Evolutionary conservation across 2,113 vertebrate genomes (phyloP).

Genomic region (Laticauda laticaudata): DNA sequence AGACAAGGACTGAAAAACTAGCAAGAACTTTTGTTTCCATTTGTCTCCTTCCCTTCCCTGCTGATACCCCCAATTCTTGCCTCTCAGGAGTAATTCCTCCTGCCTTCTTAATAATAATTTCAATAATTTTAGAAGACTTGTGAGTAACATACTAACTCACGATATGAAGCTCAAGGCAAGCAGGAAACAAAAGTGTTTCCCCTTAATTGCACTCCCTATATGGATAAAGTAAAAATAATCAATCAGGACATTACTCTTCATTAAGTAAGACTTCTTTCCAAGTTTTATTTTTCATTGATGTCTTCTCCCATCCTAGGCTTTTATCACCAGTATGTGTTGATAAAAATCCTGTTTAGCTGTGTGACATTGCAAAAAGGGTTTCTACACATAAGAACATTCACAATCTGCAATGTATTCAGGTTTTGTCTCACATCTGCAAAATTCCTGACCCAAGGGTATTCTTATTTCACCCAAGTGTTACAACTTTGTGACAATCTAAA

Average conservation of each 20-base stretch:
- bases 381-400: conserved; percentile 72
- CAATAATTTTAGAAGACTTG: conserved; percentile 44
- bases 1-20: conserved; percentile 48
- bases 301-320: conserved; percentile 66
- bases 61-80: not conserved
- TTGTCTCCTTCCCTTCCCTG: conserved; percentile 40
- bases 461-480: conserved; percentile 61
- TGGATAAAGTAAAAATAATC: conserved; percentile 41
- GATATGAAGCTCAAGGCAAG: conserved; percentile 31
- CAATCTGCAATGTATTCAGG: conserved; percentile 65
- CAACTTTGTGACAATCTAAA: conserved; percentile 67
- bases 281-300: conserved; percentile 49
- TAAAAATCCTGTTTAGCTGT: conserved; percentile 69
- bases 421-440: conserved; percentile 69
- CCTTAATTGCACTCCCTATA: conserved; percentile 14
- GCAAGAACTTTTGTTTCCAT: conserved; percentile 48
- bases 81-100: not conserved
- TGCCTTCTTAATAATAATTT: not conserved
- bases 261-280: conserved; percentile 29
- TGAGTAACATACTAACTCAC: conserved; percentile 23
- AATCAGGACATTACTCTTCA: conserved; percentile 33
- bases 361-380: conserved; percentile 79
- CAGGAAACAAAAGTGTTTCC: not conserved
- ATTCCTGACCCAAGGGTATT: conserved; percentile 61
- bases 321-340: conserved; percentile 72